Base-by-base conservation (phyloP, 1,140 invertebrate genomes). In the Drosophila santomea region DNA sequence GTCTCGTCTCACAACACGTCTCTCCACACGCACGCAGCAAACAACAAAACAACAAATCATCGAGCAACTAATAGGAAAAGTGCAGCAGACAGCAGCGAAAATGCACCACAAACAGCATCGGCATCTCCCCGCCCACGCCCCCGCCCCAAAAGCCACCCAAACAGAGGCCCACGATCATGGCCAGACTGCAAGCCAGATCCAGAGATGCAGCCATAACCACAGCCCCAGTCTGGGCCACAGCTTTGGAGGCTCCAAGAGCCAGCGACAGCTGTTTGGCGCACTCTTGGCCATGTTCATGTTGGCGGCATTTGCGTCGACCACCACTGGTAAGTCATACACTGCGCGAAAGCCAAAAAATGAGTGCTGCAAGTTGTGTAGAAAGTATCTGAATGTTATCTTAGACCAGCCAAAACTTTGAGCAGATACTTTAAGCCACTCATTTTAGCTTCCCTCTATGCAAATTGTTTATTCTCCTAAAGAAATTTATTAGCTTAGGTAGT, bases 241-340 rank as follows among this genome's bases (percentile, higher is more conserved):
- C 47, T 45, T 51, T 41, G 74, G 82, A 61, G 15, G 43, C 17
- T 10, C 43, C 7, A 17, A 17, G 43, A 45, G 41, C 41, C 41
- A 45, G 43, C 63, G 63, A 72, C 83, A 88, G 83, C 83, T 86
- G 83, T 88, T 83, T 80, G 84, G 74, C 83, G 71, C 84, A 83
- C 72, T 88, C 60, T 61, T 88, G 60, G 67, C 72, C 62, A 39
- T 76, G 28, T 66, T 79, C 59, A 74, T 73, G 79, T 57, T 88
- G 74, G 74, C 84, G 73, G 73, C 78, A 51, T 51, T 51, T 67
- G 76, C 83, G 61, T 67, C 67, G 57, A 66, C 74, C 67, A 52
- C 84, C 55, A 76, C 77, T 77, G 83, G 83, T 88, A 88, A 88
- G 83, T 88, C 61, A 43, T 23, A 55, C 60, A 62, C 55, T 32